phyloP scores from a whole-genome alignment of 2,888 invertebrate genomes.

The Luperina nickerlii region DNA sequence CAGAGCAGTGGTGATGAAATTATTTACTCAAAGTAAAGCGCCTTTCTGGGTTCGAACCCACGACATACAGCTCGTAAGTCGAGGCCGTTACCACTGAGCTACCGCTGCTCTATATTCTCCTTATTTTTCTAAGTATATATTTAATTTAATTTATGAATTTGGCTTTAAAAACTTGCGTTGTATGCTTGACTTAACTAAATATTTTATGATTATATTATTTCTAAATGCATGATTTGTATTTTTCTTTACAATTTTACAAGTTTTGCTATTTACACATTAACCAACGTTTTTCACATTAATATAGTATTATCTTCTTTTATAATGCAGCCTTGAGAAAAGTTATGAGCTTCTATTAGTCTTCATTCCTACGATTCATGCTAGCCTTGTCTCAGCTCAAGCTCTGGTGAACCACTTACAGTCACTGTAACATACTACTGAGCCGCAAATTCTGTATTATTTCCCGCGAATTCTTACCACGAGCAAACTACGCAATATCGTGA shows the following conservation, averaged over 20 bases:
- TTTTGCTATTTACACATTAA: not conserved
- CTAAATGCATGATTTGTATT: conserved; percentile 44
- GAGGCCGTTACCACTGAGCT: no score
- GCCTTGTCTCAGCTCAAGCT: not conserved
- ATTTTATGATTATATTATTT: not conserved
- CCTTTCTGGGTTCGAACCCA: no score
- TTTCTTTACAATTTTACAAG: not conserved
- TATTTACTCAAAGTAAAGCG: no score
- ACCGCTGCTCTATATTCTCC: no score
- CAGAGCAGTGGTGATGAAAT: no score
- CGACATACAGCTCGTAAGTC: no score
- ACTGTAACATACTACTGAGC: no score
- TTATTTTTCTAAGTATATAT: not conserved
- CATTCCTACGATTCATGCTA: not conserved
- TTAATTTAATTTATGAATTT: not conserved
- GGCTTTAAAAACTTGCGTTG: not conserved
- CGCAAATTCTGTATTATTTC: no score
- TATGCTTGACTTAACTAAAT: not conserved
- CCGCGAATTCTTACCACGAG: no score
- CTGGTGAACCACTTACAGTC: not conserved
- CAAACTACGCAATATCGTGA: no score
- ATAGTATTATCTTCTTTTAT: not conserved
- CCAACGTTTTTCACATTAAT: not conserved
- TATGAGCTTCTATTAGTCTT: not conserved
- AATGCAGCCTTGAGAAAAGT: not conserved